phyloP scores from a whole-genome alignment of 2,888 invertebrate genomes.

The Seira musarum region DNA sequence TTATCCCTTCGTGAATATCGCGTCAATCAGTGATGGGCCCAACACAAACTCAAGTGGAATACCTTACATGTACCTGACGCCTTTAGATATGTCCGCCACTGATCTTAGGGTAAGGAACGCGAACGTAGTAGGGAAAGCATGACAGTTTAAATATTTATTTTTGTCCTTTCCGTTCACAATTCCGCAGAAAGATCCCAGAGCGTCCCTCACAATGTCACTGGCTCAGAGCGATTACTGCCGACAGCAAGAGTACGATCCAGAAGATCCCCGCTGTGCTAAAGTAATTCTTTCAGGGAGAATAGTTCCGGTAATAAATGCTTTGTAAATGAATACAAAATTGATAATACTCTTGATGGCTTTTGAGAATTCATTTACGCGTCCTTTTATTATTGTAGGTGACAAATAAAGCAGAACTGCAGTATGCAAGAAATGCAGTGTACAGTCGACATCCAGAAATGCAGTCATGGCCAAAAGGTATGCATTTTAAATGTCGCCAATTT shows the following conservation, averaged over 20 bases:
- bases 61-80: slow-evolving; percentile 83
- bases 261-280: slow-evolving; percentile 85
- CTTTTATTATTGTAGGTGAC: slow-evolving; percentile 9
- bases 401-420: slow-evolving; percentile 74
- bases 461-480: slow-evolving; percentile 79
- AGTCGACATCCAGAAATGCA: slow-evolving; percentile 82
- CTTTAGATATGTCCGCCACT: slow-evolving; percentile 79
- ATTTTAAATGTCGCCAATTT: no score
- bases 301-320: slow-evolving; percentile 74
- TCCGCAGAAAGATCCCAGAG: slow-evolving; percentile 74
- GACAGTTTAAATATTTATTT: no score
- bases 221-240: slow-evolving; percentile 81
- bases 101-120: slow-evolving; percentile 77
- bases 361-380: not conserved
- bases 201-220: slow-evolving; percentile 79
- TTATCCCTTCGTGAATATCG: slow-evolving; percentile 81
- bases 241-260: slow-evolving; percentile 78
- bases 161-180: slow-evolving; percentile 62
- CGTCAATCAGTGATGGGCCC: slow-evolving; percentile 82
- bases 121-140: no score
- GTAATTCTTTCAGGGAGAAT: slow-evolving; percentile 81
- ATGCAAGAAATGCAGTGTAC: slow-evolving; percentile 79
- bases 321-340: no score
- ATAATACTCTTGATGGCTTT: not conserved
- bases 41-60: slow-evolving; percentile 80